Conservation (phyloP, 1,140 invertebrate genomes). For the Homarus americanus region DNA sequence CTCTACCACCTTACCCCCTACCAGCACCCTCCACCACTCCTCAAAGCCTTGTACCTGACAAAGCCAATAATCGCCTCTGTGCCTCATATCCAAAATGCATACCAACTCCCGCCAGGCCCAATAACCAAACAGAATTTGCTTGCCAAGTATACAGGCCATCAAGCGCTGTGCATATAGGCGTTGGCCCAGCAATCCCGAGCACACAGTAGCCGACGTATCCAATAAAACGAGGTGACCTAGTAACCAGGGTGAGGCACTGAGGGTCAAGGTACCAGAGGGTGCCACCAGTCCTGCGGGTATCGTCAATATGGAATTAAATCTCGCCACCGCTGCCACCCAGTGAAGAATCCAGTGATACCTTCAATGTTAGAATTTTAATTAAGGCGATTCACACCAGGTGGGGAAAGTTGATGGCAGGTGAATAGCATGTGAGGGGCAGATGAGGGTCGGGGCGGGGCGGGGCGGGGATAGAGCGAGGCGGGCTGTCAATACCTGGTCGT, state of each 20-base stretch:
- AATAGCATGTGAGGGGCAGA: not conserved
- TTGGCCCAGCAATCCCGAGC: constrained; percentile 29
- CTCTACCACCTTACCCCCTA: too few species aligned
- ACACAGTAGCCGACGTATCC: not conserved
- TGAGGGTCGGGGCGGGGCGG: not conserved
- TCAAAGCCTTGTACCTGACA: constrained; percentile 6
- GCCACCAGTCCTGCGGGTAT: not conserved
- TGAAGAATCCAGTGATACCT: not conserved
- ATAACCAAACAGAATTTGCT: constrained; percentile 42
- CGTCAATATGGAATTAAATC: not conserved
- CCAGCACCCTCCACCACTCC: not conserved
- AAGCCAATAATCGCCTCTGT: constrained; percentile 1
- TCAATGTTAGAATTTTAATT: not conserved
- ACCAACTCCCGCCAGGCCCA: constrained; percentile 22
- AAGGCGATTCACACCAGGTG: not conserved
- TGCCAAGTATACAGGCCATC: constrained; percentile 32
- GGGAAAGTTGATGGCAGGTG: not conserved
- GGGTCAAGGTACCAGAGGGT: too few species aligned
- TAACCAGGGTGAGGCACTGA: not conserved
- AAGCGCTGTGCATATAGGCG: constrained; percentile 21
- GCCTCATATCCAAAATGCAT: constrained; percentile 36
- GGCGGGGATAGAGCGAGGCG: not conserved
- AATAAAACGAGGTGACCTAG: not conserved
- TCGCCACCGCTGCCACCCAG: too few species aligned
- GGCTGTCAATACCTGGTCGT: not conserved